These are phyloP conservation scores for Bugula neritina DNA, from an alignment of 2,888 invertebrate genomes.

Conservation along the genomic window DNA sequence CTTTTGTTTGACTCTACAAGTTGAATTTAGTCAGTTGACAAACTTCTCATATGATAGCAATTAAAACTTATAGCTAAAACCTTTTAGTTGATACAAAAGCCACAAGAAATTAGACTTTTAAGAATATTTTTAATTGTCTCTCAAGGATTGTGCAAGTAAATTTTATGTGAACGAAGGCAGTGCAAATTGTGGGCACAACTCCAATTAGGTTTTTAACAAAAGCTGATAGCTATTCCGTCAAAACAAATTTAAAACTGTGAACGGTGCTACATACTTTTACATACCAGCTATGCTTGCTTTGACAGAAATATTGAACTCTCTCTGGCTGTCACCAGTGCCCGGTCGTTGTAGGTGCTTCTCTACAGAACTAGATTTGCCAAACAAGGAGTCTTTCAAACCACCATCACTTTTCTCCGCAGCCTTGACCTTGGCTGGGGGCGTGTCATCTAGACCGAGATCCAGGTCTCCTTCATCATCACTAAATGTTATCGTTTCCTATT, in stretches of 20 bases:
- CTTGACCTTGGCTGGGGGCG: not conserved
- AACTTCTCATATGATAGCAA: too few species aligned
- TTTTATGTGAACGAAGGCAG: too few species aligned
- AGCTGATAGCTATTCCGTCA: too few species aligned
- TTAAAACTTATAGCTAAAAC: too few species aligned
- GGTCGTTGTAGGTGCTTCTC: constrained; percentile 37
- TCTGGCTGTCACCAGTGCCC: constrained; percentile 34
- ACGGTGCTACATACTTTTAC: not conserved
- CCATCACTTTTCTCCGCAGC: not conserved
- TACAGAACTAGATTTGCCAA: constrained; percentile 37
- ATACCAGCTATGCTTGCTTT: not conserved
- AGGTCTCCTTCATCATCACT: constrained; percentile 24
- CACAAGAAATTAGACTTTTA: too few species aligned
- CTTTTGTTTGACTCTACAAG: not conserved
- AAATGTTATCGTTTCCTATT: constrained; percentile 3
- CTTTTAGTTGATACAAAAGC: too few species aligned
- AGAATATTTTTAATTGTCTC: too few species aligned
- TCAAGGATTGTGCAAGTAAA: too few species aligned
- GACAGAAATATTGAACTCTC: constrained; percentile 34
- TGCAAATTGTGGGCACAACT: too few species aligned
- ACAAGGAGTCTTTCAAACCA: constrained; percentile 40
- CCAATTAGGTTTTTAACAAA: too few species aligned
- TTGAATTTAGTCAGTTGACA: too few species aligned
- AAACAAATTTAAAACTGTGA: too few species aligned
- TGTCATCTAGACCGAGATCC: constrained; percentile 23